Base-by-base conservation (phyloP, 2,113 vertebrate genomes). In the Nibea albiflora region DNA sequence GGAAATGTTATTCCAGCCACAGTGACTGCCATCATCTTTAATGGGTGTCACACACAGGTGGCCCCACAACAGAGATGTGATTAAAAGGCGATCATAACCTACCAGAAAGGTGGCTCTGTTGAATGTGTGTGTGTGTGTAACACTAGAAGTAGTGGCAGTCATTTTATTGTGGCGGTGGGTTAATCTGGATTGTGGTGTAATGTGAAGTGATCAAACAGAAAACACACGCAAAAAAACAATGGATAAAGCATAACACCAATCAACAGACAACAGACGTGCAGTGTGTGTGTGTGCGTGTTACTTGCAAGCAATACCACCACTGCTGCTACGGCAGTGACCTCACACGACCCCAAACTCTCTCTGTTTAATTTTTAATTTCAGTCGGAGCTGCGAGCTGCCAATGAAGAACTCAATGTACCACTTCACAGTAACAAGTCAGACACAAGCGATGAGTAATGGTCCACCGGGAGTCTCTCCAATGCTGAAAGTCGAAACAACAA, bases 21-120 rank as follows among this genome's bases (percentile, higher is more conserved):
- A 77, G 76, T 76, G 80, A 92, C 78, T 61, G 70, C 81, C 66
- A 80, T 87, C 91, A 85, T 80, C 80, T 81, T 83, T 89, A 93
- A 92, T 91, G 71, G 83, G 81, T 86, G 85, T 89, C 81, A 81
- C 81, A 73, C 65, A 79, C 81, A 88, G 84, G 84, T 85, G 89
- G 77, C 67, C 53, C 35, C 78, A 71, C 66, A 77, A 89, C 78
- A 82, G 79, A 84, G 85, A 83, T 61, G 70, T 83, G 84, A 92
- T 91, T 89, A 90, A 93, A 92, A 88, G 58, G 24, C 79, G 86
- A 85, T 92, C 84, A 82, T 71, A 44, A n/a, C 28, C 39, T 46
- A 53, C 22, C 62, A 75, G 26, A 71, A 54, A 44, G 19, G 61
- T 54, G 80, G 39, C 63, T 75, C 39, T 47, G 24, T 62, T 89